A percentile compares a stretch with the other conserved stretches of the same genome.
Conservation (phyloP, 1,140 invertebrate genomes). For the Zaprionus taronus region DNA sequence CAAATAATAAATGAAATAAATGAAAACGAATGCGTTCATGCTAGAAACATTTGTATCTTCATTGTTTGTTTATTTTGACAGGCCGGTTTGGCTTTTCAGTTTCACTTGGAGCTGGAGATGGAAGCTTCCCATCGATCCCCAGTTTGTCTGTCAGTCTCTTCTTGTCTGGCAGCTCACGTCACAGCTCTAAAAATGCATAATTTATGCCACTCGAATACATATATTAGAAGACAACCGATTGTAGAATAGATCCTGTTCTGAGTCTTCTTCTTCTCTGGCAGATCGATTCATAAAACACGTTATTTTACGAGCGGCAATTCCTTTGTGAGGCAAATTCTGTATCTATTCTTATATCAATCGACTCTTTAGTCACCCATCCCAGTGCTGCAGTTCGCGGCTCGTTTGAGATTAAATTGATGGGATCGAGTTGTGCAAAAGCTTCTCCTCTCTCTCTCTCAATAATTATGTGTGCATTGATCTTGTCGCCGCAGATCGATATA, state of each 20-base stretch:
- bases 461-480: conserved; percentile 21
- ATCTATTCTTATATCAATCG: not conserved
- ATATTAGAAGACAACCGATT: not conserved
- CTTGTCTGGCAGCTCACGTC: conserved; percentile 19
- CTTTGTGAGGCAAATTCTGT: conserved; percentile 45
- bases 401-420: not conserved
- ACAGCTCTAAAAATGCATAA: conserved; percentile 64
- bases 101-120: conserved; percentile 21
- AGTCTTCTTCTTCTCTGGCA: conserved; percentile 4
- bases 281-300: conserved; percentile 33
- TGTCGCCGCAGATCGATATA: not conserved
- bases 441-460: conserved; percentile 5
- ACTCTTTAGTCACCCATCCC: conserved; percentile 26
- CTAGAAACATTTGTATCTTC: conserved; percentile 42
- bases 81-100: conserved; percentile 44
- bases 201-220: conserved; percentile 54
- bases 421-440: conserved; percentile 26
- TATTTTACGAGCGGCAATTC: conserved; percentile 43
- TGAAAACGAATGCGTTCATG: conserved; percentile 65
- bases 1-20: conserved; percentile 53
- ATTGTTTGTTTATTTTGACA: conserved; percentile 74
- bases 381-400: conserved; percentile 19
- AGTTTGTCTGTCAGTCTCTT: conserved; percentile 6
- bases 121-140: not conserved
- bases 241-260: conserved; percentile 65